Evolutionary conservation across 2,113 vertebrate species (phyloP).

Genomic region (Acanthochromis polyacanthus): DNA sequence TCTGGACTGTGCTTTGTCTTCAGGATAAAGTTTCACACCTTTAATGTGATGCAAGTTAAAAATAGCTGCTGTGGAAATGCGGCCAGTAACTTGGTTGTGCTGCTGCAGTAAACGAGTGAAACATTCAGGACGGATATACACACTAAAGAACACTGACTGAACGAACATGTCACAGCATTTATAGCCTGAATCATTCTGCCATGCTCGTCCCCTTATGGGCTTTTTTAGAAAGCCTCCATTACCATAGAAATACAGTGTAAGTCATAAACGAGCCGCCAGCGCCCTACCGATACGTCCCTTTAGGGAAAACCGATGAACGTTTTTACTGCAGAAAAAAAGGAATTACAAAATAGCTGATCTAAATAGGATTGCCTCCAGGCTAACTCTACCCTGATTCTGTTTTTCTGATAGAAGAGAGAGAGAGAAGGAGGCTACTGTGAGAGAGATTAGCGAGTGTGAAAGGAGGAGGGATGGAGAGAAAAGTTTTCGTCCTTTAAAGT

Average conservation of each 20-base stretch:
- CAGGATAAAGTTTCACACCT: background rate
- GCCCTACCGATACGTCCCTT: constrained; percentile 22
- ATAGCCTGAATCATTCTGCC: constrained; percentile 6
- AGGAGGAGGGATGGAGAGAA: background rate
- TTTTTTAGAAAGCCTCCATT: constrained; percentile 17
- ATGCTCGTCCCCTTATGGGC: background rate
- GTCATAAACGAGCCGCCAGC: background rate
- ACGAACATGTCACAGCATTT: constrained; percentile 3
- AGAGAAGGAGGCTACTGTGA: constrained; percentile 18
- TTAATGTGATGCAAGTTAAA: constrained; percentile 11
- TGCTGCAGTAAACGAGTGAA: background rate
- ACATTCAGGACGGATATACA: background rate
- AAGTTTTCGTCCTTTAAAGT: constrained; percentile 37
- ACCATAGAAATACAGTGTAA: constrained; percentile 23
- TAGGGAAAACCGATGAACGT: constrained; percentile 35
- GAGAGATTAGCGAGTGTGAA: constrained; percentile 26
- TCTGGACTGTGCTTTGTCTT: background rate
- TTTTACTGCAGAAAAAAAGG: constrained; percentile 44
- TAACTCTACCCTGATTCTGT: constrained; percentile 64
- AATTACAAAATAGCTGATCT: constrained; percentile 63
- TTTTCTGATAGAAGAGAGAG: constrained; percentile 36
- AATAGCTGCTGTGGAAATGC: constrained; percentile 1
- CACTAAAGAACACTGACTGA: background rate
- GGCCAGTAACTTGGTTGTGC: background rate
- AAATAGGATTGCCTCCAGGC: constrained; percentile 65